Conservation (phyloP, 2,113 vertebrate species). For the Pluvialis apricaria region DNA sequence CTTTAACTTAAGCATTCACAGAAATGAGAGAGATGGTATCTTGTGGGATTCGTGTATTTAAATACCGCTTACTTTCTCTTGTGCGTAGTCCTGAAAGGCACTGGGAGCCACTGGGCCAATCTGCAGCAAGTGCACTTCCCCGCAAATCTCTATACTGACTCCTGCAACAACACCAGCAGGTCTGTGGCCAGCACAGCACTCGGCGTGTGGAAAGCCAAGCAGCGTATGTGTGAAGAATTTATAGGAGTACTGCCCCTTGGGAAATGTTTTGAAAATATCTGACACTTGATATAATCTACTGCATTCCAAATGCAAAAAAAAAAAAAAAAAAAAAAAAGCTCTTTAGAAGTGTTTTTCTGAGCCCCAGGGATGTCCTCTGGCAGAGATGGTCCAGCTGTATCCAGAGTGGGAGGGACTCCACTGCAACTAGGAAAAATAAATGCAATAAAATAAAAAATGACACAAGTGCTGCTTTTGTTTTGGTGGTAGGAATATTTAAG, state of each 20-base stretch:
- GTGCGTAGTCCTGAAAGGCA: neutral
- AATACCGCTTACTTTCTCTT: neutral
- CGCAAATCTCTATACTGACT: neutral
- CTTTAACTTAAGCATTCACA: neutral
- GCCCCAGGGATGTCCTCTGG: slow-evolving; percentile 55
- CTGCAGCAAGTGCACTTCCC: neutral
- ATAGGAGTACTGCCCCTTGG: neutral
- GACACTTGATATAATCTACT: slow-evolving; percentile 18
- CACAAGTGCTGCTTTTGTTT: neutral
- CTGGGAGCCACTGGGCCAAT: neutral
- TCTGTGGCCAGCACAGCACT: neutral
- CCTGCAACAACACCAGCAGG: accelerated
- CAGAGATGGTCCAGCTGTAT: slow-evolving; percentile 21
- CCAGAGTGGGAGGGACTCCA: neutral
- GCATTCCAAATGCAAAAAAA: slow-evolving; percentile 1
- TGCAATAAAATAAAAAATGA: neutral
- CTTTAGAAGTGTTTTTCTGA: slow-evolving; percentile 27
- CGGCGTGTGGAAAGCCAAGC: neutral
- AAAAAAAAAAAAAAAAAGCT: neutral
- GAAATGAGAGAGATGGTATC: neutral
- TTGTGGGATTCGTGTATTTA: neutral
- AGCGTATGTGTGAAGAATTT: neutral
- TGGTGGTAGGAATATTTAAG: neutral
- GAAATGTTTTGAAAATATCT: slow-evolving; percentile 18
- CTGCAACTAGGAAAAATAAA: neutral